Percentiles rank a stretch among this genome's conserved stretches.
phyloP scores from a whole-genome alignment of 1,140 invertebrate genomes.

The Elymnias hypermnestra region DNA sequence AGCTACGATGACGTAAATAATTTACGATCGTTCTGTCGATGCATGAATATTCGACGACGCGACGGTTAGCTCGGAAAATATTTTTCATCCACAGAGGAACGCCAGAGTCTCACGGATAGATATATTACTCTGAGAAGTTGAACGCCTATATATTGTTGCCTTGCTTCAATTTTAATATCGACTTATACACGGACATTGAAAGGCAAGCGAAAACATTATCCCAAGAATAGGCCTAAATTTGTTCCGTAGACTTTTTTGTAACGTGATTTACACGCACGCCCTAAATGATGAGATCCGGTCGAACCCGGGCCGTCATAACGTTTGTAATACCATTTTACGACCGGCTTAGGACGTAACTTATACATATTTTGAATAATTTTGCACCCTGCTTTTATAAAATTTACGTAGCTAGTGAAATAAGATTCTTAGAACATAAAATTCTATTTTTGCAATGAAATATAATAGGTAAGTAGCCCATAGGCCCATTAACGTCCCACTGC shows the following conservation, averaged over 20 bases:
- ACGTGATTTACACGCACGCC: constrained; percentile 30
- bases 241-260: constrained; percentile 23
- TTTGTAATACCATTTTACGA: constrained; percentile 69
- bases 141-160: constrained; percentile 59
- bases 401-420: constrained; percentile 38
- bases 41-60: constrained; percentile 64
- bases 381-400: constrained; percentile 55
- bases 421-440: too few relatives aligned
- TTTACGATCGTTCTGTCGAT: constrained; percentile 57
- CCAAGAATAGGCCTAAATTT: constrained; percentile 10
- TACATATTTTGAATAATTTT: constrained; percentile 70
- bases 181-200: constrained; percentile 39
- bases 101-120: constrained; percentile 39
- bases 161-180: constrained; percentile 58
- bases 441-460: too few relatives aligned
- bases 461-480: too few relatives aligned
- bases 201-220: constrained; percentile 1
- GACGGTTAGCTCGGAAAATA: constrained; percentile 51
- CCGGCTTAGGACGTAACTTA: constrained; percentile 65
- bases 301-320: constrained; percentile 59
- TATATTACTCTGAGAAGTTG: constrained; percentile 64
- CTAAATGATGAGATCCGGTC: constrained; percentile 62
- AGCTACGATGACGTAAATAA: constrained; percentile 54
- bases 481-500: too few relatives aligned
- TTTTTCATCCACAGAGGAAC: constrained; percentile 59